Conservation (phyloP, 2,888 invertebrate species). For the Rhimphoctona megacephalus region DNA sequence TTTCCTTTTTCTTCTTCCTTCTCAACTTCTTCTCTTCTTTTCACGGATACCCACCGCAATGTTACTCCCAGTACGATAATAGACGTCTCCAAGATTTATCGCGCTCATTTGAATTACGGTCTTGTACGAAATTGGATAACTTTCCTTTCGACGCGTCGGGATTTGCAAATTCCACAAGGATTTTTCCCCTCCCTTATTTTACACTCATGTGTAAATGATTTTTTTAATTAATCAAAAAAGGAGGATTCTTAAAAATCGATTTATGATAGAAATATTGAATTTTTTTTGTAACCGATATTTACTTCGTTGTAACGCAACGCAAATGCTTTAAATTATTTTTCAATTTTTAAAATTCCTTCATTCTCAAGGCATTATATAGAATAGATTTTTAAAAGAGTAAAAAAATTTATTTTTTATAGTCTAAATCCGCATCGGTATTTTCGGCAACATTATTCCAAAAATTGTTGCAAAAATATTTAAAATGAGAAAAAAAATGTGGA, state of each 20-base stretch:
- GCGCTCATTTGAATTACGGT: slow-evolving; percentile 59
- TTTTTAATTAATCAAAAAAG: background rate
- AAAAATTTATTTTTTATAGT: too few relatives aligned
- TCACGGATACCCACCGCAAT: slow-evolving; percentile 3
- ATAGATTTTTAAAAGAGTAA: too few relatives aligned
- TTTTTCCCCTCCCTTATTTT: background rate
- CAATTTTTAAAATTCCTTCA: background rate
- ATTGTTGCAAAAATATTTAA: background rate
- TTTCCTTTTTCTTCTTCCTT: slow-evolving; percentile 50
- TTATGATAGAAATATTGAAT: background rate
- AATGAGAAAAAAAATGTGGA: background rate
- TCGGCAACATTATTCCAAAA: background rate
- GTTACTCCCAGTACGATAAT: slow-evolving; percentile 60
- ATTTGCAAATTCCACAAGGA: slow-evolving; percentile 19
- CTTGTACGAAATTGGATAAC: slow-evolving; percentile 62
- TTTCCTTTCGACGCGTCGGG: slow-evolving; percentile 36
- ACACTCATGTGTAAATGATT: background rate
- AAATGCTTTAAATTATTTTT: background rate
- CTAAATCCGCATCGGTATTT: too few relatives aligned
- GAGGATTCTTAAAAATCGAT: background rate
- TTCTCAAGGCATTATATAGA: background rate
- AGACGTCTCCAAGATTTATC: slow-evolving; percentile 51
- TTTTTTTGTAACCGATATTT: background rate
- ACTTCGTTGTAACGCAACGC: background rate
- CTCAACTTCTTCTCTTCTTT: slow-evolving; percentile 28